phyloP scores from a whole-genome alignment of 2,113 vertebrate species.

The Corydoras sp. region DNA sequence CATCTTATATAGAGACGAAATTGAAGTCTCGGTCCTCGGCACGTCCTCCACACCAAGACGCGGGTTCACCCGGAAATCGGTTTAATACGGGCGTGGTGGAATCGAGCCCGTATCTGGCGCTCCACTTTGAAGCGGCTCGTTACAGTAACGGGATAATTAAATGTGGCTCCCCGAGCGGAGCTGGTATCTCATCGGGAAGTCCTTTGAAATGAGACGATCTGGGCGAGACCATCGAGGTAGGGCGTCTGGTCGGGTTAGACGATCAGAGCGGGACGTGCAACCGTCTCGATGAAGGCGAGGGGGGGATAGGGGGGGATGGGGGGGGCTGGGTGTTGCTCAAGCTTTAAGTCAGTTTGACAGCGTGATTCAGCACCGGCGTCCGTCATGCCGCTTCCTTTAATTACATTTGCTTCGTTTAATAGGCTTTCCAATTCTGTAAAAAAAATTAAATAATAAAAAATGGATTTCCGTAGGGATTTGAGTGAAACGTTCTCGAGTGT shows the following conservation, averaged over 20 bases:
- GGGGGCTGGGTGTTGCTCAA: too few relatives aligned
- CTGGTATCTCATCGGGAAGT: too few relatives aligned
- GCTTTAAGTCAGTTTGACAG: conserved; percentile 10
- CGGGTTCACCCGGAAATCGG: background rate
- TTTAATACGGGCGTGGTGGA: background rate
- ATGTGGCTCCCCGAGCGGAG: background rate
- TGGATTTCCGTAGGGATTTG: conserved; percentile 21
- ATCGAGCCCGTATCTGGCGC: background rate
- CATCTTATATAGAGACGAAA: too few relatives aligned
- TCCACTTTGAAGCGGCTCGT: background rate
- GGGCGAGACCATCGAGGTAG: too few relatives aligned
- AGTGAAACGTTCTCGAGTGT: conserved; percentile 21
- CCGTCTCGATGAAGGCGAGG: too few relatives aligned
- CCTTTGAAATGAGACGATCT: too few relatives aligned
- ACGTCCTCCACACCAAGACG: background rate
- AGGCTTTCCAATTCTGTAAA: conserved; percentile 20
- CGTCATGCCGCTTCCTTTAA: conserved; percentile 29
- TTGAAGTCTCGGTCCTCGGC: too few relatives aligned
- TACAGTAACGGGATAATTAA: background rate
- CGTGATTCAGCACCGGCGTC: conserved; percentile 23
- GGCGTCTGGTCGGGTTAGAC: too few relatives aligned
- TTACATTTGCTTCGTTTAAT: conserved; percentile 41
- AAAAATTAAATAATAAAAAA: background rate
- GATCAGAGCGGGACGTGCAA: too few relatives aligned
- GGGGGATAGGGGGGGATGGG: too few relatives aligned